Evolutionary conservation across 92 coral and sea anemone species (phyloP).

Genomic region (Micromussa lordhowensis): DNA sequence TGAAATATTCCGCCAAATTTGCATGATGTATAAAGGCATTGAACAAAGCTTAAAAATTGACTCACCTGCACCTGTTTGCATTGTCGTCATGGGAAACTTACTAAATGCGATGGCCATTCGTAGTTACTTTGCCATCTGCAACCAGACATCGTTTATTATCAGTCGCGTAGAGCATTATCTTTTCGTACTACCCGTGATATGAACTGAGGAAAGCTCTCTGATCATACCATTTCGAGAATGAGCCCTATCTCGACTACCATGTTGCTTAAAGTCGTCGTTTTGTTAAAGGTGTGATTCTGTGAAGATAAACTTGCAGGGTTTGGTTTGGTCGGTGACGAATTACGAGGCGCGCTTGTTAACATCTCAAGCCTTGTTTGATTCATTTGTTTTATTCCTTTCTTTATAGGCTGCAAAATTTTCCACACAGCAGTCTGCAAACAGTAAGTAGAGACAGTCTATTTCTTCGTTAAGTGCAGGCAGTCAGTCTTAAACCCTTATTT

Average conservation of each 20-base stretch:
- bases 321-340: neutral
- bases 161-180: neutral
- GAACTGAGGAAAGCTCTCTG: neutral
- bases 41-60: neutral
- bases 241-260: neutral
- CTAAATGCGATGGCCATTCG: neutral
- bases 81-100: constrained; percentile 4
- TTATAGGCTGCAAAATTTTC: constrained; percentile 2
- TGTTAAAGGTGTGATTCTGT: neutral
- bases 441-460: neutral
- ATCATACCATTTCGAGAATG: neutral
- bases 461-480: neutral
- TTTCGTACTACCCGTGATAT: neutral
- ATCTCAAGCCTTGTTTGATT: neutral
- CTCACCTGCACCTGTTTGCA: constrained; percentile 11
- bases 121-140: neutral
- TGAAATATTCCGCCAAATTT: neutral
- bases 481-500: neutral
- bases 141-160: constrained; percentile 5
- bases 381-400: neutral
- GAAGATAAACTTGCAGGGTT: neutral
- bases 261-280: neutral
- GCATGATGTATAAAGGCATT: neutral
- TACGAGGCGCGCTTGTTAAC: neutral
- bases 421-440: neutral